Conservation (phyloP, 2,113 vertebrate species). For the Sorex araneus region DNA sequence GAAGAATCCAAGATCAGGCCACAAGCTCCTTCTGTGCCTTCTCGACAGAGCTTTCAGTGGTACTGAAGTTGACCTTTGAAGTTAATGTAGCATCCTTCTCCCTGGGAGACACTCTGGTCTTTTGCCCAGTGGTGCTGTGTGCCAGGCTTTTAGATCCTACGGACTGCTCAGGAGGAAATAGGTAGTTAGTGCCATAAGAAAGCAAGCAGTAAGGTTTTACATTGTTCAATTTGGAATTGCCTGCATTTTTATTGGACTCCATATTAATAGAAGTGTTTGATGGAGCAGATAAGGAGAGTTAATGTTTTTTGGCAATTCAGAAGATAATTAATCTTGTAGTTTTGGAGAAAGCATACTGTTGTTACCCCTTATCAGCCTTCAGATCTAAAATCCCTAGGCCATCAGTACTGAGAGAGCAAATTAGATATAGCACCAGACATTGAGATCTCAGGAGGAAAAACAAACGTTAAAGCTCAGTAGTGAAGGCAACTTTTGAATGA, state of each 20-base stretch:
- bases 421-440: not conserved
- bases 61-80: fast-evolving
- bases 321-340: not conserved
- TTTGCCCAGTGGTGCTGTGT: too few species aligned
- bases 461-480: not conserved
- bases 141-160: not conserved
- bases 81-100: not conserved
- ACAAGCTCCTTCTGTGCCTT: not conserved
- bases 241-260: not conserved
- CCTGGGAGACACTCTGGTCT: not conserved
- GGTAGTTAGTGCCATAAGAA: not conserved
- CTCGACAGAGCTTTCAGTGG: too few species aligned
- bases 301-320: not conserved
- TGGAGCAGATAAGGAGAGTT: not conserved
- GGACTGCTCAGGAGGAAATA: not conserved
- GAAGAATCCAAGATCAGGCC: not conserved
- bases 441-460: not conserved
- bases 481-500: not conserved
- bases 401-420: not conserved
- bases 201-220: not conserved
- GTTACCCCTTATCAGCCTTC: fast-evolving
- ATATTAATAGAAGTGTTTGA: not conserved
- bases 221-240: not conserved
- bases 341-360: not conserved
- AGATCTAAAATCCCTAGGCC: fast-evolving